Evolutionary conservation across 2,888 invertebrate species (phyloP).

Genomic region (Sycophila texana): DNA sequence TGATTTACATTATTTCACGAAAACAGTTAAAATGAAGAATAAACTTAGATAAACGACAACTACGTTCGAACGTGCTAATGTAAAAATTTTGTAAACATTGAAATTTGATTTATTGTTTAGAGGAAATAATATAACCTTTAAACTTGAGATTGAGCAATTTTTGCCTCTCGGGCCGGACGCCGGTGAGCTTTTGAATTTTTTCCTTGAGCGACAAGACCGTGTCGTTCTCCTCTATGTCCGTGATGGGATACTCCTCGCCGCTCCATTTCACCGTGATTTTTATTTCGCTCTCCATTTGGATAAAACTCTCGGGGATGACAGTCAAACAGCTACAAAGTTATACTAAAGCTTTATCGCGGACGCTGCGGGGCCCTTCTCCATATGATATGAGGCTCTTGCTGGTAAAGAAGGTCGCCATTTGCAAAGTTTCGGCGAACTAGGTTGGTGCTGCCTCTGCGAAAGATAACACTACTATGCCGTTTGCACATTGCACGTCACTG

Average conservation of each 20-base stretch:
- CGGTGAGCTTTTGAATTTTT: constrained; percentile 90
- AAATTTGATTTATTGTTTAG: constrained; percentile 24
- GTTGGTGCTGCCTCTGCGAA: constrained; percentile 40
- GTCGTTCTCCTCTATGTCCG: constrained; percentile 85
- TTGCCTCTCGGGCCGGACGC: constrained; percentile 94
- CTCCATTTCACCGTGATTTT: constrained; percentile 93
- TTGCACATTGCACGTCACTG: background rate
- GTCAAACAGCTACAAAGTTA: constrained; percentile 5
- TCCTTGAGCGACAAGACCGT: constrained; percentile 90
- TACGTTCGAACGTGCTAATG: background rate
- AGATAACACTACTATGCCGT: background rate
- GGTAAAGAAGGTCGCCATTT: constrained; percentile 34
- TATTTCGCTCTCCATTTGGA: constrained; percentile 68
- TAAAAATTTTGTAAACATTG: constrained; percentile 1
- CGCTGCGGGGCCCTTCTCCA: background rate
- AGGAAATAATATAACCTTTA: constrained; percentile 82
- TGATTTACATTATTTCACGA: too few species aligned
- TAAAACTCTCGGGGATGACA: background rate
- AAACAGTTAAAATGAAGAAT: too few species aligned
- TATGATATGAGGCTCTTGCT: background rate
- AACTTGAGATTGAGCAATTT: constrained; percentile 94
- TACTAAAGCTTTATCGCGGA: constrained; percentile 11
- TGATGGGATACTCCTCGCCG: constrained; percentile 90
- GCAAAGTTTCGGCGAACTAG: background rate
- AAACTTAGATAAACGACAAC: background rate